A percentile compares a stretch with the other conserved stretches of the same genome.
Evolutionary conservation across 2,888 invertebrate genomes (phyloP).

Genomic region (Euzophera pinguis): DNA sequence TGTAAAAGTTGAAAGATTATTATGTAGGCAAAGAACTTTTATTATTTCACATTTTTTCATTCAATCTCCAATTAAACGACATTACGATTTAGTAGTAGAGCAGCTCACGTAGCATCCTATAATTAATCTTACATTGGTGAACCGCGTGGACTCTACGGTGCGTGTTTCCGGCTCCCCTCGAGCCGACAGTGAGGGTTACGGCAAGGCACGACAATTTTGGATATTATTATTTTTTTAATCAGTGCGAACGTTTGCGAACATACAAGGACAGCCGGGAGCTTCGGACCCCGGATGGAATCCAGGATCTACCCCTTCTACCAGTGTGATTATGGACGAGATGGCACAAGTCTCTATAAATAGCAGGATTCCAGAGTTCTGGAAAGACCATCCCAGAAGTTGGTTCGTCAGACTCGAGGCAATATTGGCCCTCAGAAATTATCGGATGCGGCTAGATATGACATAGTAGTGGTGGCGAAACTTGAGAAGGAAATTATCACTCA

Average conservation of each 20-base stretch:
- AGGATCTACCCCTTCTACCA: not conserved
- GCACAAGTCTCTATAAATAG: not conserved
- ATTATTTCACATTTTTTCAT: too few relatives aligned
- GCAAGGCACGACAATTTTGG: not conserved
- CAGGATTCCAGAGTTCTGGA: slow-evolving; percentile 1
- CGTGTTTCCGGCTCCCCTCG: not conserved
- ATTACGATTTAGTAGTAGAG: too few relatives aligned
- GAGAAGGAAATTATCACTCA: not conserved
- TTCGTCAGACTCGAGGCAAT: not conserved
- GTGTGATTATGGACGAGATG: not conserved
- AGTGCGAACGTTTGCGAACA: not conserved
- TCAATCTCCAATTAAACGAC: too few relatives aligned
- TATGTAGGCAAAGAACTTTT: too few relatives aligned
- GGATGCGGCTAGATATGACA: not conserved
- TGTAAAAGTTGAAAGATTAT: too few relatives aligned
- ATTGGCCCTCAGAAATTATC: slow-evolving; percentile 1
- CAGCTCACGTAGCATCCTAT: too few relatives aligned
- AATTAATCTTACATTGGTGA: too few relatives aligned
- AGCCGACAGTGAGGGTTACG: not conserved
- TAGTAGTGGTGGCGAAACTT: not conserved
- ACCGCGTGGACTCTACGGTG: not conserved
- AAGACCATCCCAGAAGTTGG: not conserved
- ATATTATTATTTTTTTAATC: not conserved
- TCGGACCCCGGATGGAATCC: not conserved
- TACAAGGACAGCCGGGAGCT: not conserved